These are phyloP conservation scores for Microhierax caerulescens DNA, from an alignment of 2,797 vertebrate genomes.

Conservation along the genomic window DNA sequence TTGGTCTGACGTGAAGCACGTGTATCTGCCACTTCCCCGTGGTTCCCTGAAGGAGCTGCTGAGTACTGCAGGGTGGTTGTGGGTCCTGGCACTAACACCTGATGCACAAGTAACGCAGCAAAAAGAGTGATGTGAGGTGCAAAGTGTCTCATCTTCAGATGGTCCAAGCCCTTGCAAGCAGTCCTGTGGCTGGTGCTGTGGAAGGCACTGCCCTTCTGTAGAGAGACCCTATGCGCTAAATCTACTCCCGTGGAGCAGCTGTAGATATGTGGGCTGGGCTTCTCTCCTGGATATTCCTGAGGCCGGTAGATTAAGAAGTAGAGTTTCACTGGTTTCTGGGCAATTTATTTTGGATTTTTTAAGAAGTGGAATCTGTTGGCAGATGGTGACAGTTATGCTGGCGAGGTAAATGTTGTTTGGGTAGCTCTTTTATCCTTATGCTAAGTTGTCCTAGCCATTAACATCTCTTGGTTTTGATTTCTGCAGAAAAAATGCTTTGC, in stretches of 20 bases:
- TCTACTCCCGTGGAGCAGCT: accelerated
- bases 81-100: accelerated
- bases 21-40: accelerated
- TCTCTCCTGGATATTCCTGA: background rate
- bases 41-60: background rate
- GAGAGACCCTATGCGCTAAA: background rate
- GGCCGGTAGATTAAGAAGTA: background rate
- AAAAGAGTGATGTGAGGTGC: background rate
- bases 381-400: background rate
- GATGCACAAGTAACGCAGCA: accelerated
- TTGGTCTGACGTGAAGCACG: accelerated
- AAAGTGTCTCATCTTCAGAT: background rate
- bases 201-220: background rate
- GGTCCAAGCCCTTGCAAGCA: accelerated
- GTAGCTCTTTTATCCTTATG: background rate
- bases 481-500: background rate
- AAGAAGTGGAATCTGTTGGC: background rate
- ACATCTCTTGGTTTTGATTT: background rate
- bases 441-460: background rate
- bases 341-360: background rate
- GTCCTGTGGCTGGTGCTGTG: background rate
- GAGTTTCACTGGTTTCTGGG: background rate
- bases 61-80: accelerated
- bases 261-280: background rate
- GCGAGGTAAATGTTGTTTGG: background rate